Evolutionary conservation across 1,140 invertebrate genomes (phyloP).

Genomic region (Drosophila funebris): DNA sequence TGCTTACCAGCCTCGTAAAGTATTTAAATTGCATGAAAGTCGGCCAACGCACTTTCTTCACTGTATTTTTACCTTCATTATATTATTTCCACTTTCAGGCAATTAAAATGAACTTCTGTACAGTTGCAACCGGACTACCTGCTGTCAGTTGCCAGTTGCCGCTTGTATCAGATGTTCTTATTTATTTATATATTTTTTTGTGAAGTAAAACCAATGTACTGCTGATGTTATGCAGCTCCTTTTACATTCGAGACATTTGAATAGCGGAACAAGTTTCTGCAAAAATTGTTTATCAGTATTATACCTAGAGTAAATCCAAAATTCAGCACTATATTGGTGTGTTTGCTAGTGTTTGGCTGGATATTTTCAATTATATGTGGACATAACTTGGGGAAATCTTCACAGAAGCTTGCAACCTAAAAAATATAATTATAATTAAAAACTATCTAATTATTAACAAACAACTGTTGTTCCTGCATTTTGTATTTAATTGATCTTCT

Average conservation of each 20-base stretch:
- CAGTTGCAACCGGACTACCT: constrained; percentile 23
- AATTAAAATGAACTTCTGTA: constrained; percentile 70
- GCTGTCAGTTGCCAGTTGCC: too few species aligned
- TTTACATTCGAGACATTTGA: neutral
- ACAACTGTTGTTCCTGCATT: too few species aligned
- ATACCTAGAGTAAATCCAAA: too few species aligned
- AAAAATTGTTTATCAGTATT: neutral
- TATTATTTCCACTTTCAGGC: neutral
- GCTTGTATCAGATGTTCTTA: too few species aligned
- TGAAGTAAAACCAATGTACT: neutral
- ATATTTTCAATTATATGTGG: too few species aligned
- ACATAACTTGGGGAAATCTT: too few species aligned
- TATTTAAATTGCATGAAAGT: constrained; percentile 69
- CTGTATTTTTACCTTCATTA: neutral
- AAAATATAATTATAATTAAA: too few species aligned
- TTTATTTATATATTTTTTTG: constrained; percentile 2
- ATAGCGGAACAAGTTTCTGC: neutral
- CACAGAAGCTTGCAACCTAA: too few species aligned
- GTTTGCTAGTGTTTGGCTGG: too few species aligned
- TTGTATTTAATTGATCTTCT: too few species aligned
- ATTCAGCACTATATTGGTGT: too few species aligned
- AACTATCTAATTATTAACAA: too few species aligned
- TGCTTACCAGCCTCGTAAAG: constrained; percentile 63
- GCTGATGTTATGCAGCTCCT: constrained; percentile 33
- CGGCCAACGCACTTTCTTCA: constrained; percentile 16